Base-by-base conservation (phyloP, 2,797 vertebrate genomes). In the Clamator glandarius region DNA sequence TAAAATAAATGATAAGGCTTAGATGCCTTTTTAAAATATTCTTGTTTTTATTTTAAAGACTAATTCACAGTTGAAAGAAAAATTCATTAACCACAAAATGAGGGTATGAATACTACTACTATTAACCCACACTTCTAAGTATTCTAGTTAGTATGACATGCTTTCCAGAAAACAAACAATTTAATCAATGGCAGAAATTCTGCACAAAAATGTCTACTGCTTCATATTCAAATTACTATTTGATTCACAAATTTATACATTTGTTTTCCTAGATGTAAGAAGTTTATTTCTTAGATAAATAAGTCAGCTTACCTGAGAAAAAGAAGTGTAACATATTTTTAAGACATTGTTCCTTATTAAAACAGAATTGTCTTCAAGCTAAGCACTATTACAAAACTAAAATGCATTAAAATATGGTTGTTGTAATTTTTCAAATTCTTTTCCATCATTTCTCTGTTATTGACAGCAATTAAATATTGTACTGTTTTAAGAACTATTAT, bases 211-310 rank as follows among this genome's bases (percentile, higher is more conserved):
- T 57, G 29, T 52, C 66, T 63, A 73, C 4, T 79, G 46, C 12
- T 84, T 86, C 39, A 25, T 59, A 81, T 41, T 84, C 20, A 83
- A 91, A 75, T 26, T 50, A 33, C 28, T 63, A 20, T 57, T 90
- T 76, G 63, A 90, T 89, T 94, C 57, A 77, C 6, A 2, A 87
- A 87, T 87, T 54, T 67, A 10, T 35, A 62, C 39, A 33, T 62
- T 93, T 79, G 42, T 89, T 95, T 94, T 85, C 52, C 61, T 39
- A 73, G 50, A 79, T 54, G 15, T 83, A 83, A 70, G 50, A 79
- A 80, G 80, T 39, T 92, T 78, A 57, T 46, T 81, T 74, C 67
- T 75, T 58, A 67, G 5, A 79, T 50, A 74, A 15, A 9, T 50
- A 96, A 81, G 20, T 64, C 61, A 79, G 50, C 12, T 89, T 92